Conservation (phyloP, 2,797 vertebrate species). For the Microchirus variegatus region DNA sequence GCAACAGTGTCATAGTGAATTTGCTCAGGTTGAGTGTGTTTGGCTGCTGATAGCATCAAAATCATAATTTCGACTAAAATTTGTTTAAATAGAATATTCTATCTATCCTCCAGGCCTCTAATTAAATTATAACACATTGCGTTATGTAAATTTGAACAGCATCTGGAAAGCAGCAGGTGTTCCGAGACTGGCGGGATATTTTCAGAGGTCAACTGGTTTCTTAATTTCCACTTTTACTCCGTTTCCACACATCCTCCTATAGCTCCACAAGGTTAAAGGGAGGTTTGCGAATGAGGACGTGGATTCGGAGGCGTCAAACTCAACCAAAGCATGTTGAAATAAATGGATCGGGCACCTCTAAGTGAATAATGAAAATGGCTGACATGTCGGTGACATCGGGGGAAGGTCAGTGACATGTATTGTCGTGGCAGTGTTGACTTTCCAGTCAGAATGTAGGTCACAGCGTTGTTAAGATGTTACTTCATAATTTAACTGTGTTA, state of each 20-base stretch:
- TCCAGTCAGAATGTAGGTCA: slow-evolving; percentile 75
- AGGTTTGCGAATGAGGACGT: slow-evolving; percentile 43
- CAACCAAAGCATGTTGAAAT: slow-evolving; percentile 66
- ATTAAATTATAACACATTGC: too few relatives aligned
- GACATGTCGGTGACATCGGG: slow-evolving; percentile 74
- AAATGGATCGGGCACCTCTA: slow-evolving; percentile 66
- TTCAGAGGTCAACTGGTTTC: too few relatives aligned
- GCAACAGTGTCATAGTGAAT: too few relatives aligned
- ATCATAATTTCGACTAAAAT: too few relatives aligned
- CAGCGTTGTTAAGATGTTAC: slow-evolving; percentile 66
- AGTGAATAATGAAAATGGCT: slow-evolving; percentile 76
- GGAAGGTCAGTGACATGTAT: slow-evolving; percentile 65
- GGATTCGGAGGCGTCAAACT: slow-evolving; percentile 59
- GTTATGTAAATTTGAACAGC: too few relatives aligned
- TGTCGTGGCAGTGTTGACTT: slow-evolving; percentile 66
- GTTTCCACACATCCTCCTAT: slow-evolving; percentile 17
- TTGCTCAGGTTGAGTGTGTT: too few relatives aligned
- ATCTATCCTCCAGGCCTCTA: too few relatives aligned
- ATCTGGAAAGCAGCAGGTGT: too few relatives aligned
- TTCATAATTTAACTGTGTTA: slow-evolving; percentile 43
- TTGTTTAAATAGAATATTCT: too few relatives aligned
- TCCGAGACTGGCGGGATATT: too few relatives aligned
- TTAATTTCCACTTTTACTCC: too few relatives aligned
- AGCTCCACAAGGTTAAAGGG: slow-evolving; percentile 15
- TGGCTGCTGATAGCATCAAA: too few relatives aligned